A percentile compares a stretch with the other conserved stretches of the same genome.
These are phyloP conservation scores for Lagorchestes hirsutus DNA, from an alignment of 2,797 vertebrate species.

Conservation along the genomic window DNA sequence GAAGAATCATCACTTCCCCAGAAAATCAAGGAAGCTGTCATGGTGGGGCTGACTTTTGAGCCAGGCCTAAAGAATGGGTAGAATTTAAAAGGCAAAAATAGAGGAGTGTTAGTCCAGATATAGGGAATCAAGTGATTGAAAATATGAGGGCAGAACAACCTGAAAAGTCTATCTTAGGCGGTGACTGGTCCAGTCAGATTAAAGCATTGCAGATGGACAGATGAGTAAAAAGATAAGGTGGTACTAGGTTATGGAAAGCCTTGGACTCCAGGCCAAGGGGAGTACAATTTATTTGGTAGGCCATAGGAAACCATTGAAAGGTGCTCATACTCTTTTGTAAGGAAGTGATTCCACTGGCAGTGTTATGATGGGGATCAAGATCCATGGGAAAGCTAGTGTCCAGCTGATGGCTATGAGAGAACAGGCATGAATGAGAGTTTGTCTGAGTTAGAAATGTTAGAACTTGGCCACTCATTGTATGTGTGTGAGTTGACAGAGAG, in stretches of 20 bases:
- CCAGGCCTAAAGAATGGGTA: background rate
- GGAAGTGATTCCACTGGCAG: background rate
- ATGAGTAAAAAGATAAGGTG: background rate
- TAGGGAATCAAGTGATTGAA: background rate
- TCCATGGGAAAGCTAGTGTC: background rate
- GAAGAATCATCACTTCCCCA: background rate
- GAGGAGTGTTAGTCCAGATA: background rate
- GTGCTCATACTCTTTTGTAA: background rate
- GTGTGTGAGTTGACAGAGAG: background rate
- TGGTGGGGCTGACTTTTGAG: background rate
- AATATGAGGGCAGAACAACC: background rate
- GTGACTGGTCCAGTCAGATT: background rate
- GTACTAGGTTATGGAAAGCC: background rate
- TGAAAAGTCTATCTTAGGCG: background rate
- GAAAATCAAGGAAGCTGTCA: background rate
- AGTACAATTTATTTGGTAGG: background rate
- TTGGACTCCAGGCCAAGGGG: background rate
- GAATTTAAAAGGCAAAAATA: background rate
- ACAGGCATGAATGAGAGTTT: background rate
- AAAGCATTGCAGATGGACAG: background rate
- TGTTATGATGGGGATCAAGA: background rate
- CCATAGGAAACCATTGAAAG: background rate
- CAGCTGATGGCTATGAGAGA: background rate
- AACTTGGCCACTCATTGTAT: background rate
- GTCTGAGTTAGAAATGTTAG: background rate